These are phyloP conservation scores for Puffinus mauretanicus DNA, from an alignment of 2,113 vertebrate species.

Conservation along the genomic window DNA sequence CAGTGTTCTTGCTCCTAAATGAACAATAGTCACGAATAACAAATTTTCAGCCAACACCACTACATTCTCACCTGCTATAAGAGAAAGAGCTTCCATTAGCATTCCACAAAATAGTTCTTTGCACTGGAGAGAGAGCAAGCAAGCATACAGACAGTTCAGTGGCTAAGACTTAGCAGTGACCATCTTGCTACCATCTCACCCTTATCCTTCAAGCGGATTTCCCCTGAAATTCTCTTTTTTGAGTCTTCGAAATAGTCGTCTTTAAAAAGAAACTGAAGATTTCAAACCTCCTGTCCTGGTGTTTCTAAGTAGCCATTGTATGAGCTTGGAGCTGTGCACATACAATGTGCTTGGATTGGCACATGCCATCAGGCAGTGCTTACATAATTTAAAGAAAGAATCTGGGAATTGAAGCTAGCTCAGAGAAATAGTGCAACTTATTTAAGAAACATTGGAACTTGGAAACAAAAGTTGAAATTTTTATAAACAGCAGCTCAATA, in stretches of 20 bases:
- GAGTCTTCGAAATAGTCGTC: neutral
- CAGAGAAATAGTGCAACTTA: neutral
- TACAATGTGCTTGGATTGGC: neutral
- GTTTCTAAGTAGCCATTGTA: neutral
- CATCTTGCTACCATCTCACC: neutral
- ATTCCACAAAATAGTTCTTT: neutral
- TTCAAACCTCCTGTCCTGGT: neutral
- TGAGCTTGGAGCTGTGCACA: neutral
- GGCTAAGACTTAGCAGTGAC: neutral
- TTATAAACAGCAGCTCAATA: neutral
- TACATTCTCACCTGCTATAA: neutral
- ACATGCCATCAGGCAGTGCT: neutral
- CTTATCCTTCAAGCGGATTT: neutral
- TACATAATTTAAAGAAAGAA: neutral
- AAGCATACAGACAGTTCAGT: neutral
- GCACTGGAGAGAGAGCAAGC: neutral
- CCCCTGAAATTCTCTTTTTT: neutral
- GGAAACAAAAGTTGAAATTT: neutral
- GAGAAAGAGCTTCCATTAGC: neutral
- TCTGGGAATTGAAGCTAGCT: neutral
- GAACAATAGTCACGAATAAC: neutral
- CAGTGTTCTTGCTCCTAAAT: neutral
- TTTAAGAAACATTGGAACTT: neutral
- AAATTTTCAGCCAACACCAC: neutral
- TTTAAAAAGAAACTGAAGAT: neutral